phyloP scores from a whole-genome alignment of 1,140 invertebrate species.

The Whitmania pigra region DNA sequence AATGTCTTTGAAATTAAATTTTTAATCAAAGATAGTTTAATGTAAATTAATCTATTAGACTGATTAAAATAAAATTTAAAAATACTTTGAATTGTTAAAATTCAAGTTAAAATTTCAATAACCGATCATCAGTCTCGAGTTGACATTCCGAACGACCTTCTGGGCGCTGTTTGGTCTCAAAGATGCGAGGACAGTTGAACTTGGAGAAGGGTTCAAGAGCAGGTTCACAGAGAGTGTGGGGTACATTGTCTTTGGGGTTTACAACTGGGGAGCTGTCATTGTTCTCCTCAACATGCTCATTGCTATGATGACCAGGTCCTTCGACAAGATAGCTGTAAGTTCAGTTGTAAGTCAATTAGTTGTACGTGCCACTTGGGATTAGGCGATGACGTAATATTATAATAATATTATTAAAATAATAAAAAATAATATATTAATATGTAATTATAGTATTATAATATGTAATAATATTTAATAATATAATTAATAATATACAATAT shows the following conservation, averaged over 20 bases:
- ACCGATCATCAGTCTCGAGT: conserved; percentile 44
- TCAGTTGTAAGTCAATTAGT: too few relatives aligned
- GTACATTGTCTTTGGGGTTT: conserved; percentile 42
- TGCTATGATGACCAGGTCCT: conserved; percentile 46
- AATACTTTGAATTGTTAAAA: conserved; percentile 9
- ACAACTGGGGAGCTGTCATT: conserved; percentile 43
- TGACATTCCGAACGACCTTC: conserved; percentile 56
- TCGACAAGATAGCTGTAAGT: conserved; percentile 44
- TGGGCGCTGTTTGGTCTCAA: conserved; percentile 61
- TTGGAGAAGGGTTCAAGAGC: conserved; percentile 30
- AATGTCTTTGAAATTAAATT: too few relatives aligned
- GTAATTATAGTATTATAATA: too few relatives aligned
- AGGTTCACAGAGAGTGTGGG: conserved; percentile 25
- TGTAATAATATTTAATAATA: too few relatives aligned
- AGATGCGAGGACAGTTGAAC: conserved; percentile 52
- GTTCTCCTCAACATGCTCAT: conserved; percentile 47
- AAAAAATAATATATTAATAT: too few relatives aligned
- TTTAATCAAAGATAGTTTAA: too few relatives aligned
- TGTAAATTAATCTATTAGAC: too few relatives aligned
- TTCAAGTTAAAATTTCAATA: too few relatives aligned
- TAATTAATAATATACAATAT: too few relatives aligned
- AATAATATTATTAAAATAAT: too few relatives aligned
- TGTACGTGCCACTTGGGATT: too few relatives aligned
- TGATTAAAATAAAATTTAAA: not conserved
- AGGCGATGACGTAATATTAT: too few relatives aligned